phyloP scores from a whole-genome alignment of 2,888 invertebrate species.

The Volucella zonaria region DNA sequence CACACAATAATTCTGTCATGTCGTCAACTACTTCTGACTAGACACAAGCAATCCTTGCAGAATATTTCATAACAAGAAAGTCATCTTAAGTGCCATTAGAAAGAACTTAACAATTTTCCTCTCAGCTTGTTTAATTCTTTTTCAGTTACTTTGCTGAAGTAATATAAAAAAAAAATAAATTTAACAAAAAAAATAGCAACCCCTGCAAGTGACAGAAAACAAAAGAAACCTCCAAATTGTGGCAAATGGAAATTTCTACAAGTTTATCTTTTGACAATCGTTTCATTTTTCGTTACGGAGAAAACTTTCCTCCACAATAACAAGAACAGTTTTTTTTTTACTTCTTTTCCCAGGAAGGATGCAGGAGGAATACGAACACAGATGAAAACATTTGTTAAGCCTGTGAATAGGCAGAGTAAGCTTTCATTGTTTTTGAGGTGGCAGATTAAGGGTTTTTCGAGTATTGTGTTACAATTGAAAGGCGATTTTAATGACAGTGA shows the following conservation, averaged over 20 bases:
- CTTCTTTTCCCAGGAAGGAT: neutral
- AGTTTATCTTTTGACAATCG: conserved; percentile 29
- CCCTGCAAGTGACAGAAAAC: conserved; percentile 14
- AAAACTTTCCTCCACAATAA: conserved; percentile 9
- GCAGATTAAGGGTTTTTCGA: no score
- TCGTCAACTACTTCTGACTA: no score
- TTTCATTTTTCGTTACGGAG: conserved; percentile 9
- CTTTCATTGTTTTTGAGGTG: no score
- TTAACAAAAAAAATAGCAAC: neutral
- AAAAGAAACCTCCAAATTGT: conserved; percentile 22
- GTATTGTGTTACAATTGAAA: no score
- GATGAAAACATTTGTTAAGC: neutral
- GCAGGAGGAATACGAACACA: neutral
- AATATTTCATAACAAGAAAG: conserved; percentile 5
- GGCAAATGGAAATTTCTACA: conserved; percentile 25
- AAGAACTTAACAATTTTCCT: no score
- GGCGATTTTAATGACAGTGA: neutral
- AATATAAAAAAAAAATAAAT: neutral
- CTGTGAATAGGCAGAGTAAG: neutral
- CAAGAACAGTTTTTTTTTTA: no score
- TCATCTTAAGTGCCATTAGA: neutral
- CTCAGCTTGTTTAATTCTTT: no score
- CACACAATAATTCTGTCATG: no score
- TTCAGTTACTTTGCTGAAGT: no score
- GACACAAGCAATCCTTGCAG: neutral